phyloP scores from a whole-genome alignment of 2,888 invertebrate species.

The Keiferia lycopersicella region DNA sequence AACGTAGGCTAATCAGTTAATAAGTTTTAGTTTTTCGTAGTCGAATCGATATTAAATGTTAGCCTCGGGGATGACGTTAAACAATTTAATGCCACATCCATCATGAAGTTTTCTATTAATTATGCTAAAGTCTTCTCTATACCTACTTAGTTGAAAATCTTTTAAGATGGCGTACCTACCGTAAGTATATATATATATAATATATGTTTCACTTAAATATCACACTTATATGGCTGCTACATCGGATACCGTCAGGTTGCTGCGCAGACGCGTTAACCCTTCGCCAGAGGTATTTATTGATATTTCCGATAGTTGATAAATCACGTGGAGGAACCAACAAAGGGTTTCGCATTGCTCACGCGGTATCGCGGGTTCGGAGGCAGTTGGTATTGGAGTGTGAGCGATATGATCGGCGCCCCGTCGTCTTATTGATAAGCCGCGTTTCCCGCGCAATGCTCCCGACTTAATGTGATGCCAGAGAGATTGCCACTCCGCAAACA shows the following conservation, averaged over 20 bases:
- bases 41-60: no score
- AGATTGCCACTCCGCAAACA: conserved; percentile 30
- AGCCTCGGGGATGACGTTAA: no score
- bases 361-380: conserved; percentile 14
- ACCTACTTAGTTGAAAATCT: background rate
- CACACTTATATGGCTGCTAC: background rate
- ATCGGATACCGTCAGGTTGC: background rate
- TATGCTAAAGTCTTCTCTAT: no score
- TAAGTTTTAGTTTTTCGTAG: no score
- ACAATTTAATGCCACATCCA: no score
- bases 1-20: no score
- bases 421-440: conserved; percentile 78
- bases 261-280: background rate
- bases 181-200: no score
- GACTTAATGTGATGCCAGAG: conserved; percentile 69
- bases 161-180: background rate
- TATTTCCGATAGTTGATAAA: conserved; percentile 15
- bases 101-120: no score
- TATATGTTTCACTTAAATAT: background rate
- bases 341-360: conserved; percentile 21
- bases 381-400: conserved; percentile 45
- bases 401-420: conserved; percentile 77
- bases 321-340: conserved; percentile 11
- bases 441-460: conserved; percentile 77
- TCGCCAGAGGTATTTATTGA: conserved; percentile 24